phyloP scores from a whole-genome alignment of 2,888 invertebrate species.

The Dasypogon diadema region DNA sequence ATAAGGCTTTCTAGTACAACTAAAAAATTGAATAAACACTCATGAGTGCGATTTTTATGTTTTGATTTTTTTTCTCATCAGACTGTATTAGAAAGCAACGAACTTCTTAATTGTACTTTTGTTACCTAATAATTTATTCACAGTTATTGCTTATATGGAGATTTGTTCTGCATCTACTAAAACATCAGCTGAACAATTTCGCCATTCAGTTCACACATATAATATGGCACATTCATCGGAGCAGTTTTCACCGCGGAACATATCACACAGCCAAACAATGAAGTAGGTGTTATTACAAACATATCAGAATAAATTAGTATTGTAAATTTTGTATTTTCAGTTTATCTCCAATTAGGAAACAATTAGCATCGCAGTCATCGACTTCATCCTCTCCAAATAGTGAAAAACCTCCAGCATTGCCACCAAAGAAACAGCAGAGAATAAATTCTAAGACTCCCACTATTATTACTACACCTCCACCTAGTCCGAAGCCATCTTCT shows the following conservation, averaged over 20 bases:
- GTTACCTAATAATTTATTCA: slow-evolving; percentile 60
- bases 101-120: too few species aligned
- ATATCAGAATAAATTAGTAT: too few species aligned
- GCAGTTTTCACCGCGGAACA: slow-evolving; percentile 65
- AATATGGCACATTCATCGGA: slow-evolving; percentile 69
- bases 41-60: not conserved
- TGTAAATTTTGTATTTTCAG: slow-evolving; percentile 51
- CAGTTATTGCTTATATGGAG: slow-evolving; percentile 97
- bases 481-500: slow-evolving; percentile 65
- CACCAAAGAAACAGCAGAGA: slow-evolving; percentile 73
- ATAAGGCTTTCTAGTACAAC: not conserved
- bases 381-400: slow-evolving; percentile 57
- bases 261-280: slow-evolving; percentile 68
- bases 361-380: slow-evolving; percentile 55
- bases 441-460: slow-evolving; percentile 68
- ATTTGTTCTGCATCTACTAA: slow-evolving; percentile 88
- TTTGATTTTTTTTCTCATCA: not conserved
- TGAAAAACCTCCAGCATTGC: slow-evolving; percentile 73
- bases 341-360: slow-evolving; percentile 56
- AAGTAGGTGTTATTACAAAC: slow-evolving; percentile 63
- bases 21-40: not conserved
- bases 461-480: slow-evolving; percentile 70
- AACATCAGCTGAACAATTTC: slow-evolving; percentile 81
- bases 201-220: slow-evolving; percentile 89
- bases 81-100: too few species aligned